These are phyloP conservation scores for Zelleria hepariella DNA, from an alignment of 2,888 invertebrate genomes.

Conservation along the genomic window DNA sequence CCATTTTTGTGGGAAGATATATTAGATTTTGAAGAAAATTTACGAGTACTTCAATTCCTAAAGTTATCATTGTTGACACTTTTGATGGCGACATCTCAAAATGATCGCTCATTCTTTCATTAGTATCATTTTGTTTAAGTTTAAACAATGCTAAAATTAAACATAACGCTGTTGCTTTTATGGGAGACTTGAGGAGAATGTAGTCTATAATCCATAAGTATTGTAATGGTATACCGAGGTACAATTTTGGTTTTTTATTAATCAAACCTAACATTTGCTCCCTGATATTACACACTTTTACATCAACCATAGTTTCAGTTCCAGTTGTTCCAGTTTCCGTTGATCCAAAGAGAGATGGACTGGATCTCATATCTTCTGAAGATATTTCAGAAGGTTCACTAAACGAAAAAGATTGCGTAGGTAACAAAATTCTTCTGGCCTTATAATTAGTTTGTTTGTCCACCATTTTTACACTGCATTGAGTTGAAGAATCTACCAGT, in stretches of 20 bases:
- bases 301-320: no score
- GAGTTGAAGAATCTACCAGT: no score
- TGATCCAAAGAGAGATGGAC: no score
- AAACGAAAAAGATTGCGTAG: no score
- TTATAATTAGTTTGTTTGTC: no score
- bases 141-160: not conserved
- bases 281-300: not conserved
- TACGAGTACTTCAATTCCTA: not conserved
- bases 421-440: no score
- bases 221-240: not conserved
- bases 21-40: slow-evolving; percentile 3
- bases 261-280: not conserved
- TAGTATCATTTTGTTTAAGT: slow-evolving; percentile 2
- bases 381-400: no score
- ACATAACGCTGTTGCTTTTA: not conserved
- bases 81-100: not conserved
- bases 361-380: no score
- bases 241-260: not conserved
- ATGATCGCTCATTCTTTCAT: not conserved
- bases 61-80: not conserved
- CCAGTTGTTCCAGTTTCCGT: no score
- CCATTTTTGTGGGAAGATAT: not conserved
- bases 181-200: not conserved
- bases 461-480: no score
- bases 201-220: not conserved